Conservation (phyloP, 1,140 invertebrate genomes). For the Goniozus legneri region DNA sequence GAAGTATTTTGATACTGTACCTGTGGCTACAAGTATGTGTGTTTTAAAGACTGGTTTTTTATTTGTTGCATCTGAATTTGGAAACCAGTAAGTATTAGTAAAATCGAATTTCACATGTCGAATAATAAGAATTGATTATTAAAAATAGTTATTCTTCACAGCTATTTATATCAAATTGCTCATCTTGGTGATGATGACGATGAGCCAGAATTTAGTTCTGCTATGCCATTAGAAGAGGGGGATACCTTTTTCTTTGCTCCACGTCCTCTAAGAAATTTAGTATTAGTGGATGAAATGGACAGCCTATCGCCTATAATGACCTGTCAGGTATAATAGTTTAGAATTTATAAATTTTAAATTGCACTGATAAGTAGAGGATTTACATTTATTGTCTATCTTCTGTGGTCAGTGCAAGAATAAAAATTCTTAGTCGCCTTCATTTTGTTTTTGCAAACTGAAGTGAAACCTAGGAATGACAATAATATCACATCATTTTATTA, state of each 20-base stretch:
- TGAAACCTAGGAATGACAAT: conserved; percentile 42
- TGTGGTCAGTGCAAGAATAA: conserved; percentile 39
- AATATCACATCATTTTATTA: conserved; percentile 2
- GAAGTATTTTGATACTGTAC: conserved; percentile 99
- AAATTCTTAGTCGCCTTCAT: conserved; percentile 46
- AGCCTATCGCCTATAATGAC: conserved; percentile 92
- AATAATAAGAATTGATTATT: conserved; percentile 1
- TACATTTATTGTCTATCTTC: conserved; percentile 21
- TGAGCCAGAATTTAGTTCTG: conserved; percentile 97
- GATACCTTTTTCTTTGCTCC: conserved; percentile 99
- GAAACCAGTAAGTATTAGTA: conserved; percentile 90
- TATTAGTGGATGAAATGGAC: conserved; percentile 97
- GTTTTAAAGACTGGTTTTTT: conserved; percentile 98
- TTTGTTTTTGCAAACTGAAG: conserved; percentile 43
- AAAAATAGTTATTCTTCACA: conserved; percentile 53
- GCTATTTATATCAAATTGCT: conserved; percentile 97
- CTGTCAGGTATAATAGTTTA: conserved; percentile 66
- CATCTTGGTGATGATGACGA: conserved; percentile 99
- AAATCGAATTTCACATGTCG: background rate
- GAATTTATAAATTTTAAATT: conserved; percentile 1
- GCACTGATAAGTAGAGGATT: conserved; percentile 39
- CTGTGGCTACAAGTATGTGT: conserved; percentile 93
- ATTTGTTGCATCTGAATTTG: conserved; percentile 98
- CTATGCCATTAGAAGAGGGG: conserved; percentile 96
- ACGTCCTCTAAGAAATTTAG: conserved; percentile 88